These are phyloP conservation scores for Rhizoglyphus robini DNA, from an alignment of 1,140 invertebrate species.

Conservation along the genomic window DNA sequence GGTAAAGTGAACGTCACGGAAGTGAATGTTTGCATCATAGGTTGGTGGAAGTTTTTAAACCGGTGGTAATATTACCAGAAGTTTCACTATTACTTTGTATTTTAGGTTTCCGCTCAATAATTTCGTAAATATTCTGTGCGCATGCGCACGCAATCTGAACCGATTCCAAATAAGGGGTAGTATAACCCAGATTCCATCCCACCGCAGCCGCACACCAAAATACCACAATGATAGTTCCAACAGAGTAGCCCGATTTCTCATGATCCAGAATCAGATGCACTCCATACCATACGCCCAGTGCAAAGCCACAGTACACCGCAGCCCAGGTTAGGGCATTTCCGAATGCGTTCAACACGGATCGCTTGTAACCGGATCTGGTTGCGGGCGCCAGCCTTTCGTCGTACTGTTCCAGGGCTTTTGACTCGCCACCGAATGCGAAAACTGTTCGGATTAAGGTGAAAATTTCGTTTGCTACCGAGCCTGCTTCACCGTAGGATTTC, in stretches of 20 bases:
- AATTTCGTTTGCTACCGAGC: constrained; percentile 38
- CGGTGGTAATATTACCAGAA: constrained; percentile 31
- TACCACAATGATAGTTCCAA: constrained; percentile 31
- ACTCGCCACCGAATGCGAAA: constrained; percentile 36
- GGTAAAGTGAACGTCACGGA: constrained; percentile 48
- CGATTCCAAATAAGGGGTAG: constrained; percentile 60
- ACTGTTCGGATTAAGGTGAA: constrained; percentile 36
- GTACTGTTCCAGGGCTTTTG: constrained; percentile 37
- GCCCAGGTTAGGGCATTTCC: neutral
- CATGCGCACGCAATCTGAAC: constrained; percentile 60
- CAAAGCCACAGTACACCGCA: neutral
- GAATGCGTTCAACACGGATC: constrained; percentile 49
- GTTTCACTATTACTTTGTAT: constrained; percentile 48
- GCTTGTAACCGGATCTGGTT: constrained; percentile 50
- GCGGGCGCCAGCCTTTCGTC: constrained; percentile 39
- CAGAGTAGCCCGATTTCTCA: constrained; percentile 19
- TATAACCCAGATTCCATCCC: constrained; percentile 66
- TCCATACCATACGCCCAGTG: constrained; percentile 63
- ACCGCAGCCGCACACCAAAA: constrained; percentile 70
- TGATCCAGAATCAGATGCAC: constrained; percentile 40
- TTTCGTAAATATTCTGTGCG: constrained; percentile 55
- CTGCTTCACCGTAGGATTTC: constrained; percentile 35
- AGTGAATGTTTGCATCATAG: constrained; percentile 43
- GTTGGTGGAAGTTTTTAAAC: too few species aligned
- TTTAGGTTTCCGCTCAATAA: constrained; percentile 45